Conservation (phyloP, 2,113 vertebrate species). For the Zootoca vivipara region DNA sequence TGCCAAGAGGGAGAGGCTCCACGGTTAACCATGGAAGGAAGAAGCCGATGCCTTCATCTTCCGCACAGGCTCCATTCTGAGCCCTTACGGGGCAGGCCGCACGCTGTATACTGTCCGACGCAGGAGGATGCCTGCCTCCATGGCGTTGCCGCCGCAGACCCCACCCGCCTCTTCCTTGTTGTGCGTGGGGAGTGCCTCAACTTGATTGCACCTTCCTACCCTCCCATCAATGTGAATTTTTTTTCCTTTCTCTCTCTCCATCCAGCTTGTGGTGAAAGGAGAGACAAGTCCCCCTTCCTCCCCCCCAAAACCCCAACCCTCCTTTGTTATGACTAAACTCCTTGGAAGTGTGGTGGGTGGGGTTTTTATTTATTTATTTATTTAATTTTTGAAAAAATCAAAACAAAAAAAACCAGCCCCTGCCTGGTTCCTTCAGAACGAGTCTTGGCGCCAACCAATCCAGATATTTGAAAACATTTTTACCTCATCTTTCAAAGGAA, state of each 20-base stretch:
- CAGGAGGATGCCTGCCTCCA: slow-evolving; percentile 11
- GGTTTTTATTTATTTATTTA: slow-evolving; percentile 19
- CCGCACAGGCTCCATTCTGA: slow-evolving; percentile 17
- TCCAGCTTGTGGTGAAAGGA: slow-evolving; percentile 35
- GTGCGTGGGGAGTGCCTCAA: slow-evolving; percentile 14
- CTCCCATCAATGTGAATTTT: slow-evolving; percentile 49
- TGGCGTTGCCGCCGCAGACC: slow-evolving; percentile 10
- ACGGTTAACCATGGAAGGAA: slow-evolving; percentile 4
- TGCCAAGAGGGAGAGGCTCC: slow-evolving; percentile 64
- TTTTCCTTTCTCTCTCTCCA: slow-evolving; percentile 19
- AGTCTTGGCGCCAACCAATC: slow-evolving; percentile 1
- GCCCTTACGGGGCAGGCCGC: slow-evolving; percentile 21
- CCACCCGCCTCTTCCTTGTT: slow-evolving; percentile 6
- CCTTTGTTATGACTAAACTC: slow-evolving; percentile 19
- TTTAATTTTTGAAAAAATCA: slow-evolving; percentile 3
- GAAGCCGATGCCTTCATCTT: slow-evolving; percentile 30
- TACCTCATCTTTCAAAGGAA: slow-evolving; percentile 57
- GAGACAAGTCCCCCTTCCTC: slow-evolving; percentile 5
- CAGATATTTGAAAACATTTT: slow-evolving; percentile 49
- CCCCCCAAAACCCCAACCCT: background rate
- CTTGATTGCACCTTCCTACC: slow-evolving; percentile 15
- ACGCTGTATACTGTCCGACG: slow-evolving; percentile 32
- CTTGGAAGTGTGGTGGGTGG: slow-evolving; percentile 12
- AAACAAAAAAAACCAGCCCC: background rate
- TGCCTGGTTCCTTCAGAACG: slow-evolving; percentile 2